Evolutionary conservation across 37 sponge, comb jelly and placozoan genomes (phyloP).

Genomic region (Geodia barretti): DNA sequence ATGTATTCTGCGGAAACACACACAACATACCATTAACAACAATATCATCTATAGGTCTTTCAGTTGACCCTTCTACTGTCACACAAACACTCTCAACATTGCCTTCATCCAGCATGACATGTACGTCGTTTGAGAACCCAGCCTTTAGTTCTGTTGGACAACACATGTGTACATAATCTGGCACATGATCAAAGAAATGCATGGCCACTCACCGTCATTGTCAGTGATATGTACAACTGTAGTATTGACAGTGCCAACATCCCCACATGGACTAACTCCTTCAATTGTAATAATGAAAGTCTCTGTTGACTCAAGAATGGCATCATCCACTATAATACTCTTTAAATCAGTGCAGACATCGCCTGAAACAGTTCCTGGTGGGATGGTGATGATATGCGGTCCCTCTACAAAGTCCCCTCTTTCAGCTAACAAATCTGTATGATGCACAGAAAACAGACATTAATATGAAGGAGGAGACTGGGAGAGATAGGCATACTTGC

Average conservation of each 20-base stretch:
- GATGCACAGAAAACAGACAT: too few species aligned
- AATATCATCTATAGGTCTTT: background rate
- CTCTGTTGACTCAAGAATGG: background rate
- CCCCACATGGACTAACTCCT: background rate
- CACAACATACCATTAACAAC: background rate
- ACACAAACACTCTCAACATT: background rate
- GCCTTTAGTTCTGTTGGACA: background rate
- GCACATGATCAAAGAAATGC: too few species aligned
- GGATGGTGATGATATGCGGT: background rate
- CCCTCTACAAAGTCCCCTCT: background rate
- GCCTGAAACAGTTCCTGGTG: background rate
- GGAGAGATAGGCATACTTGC: background rate
- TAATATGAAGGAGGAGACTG: too few species aligned
- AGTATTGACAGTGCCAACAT: background rate
- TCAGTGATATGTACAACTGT: background rate
- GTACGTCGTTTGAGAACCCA: background rate
- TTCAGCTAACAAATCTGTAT: background rate
- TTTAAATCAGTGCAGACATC: background rate
- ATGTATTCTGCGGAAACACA: too few species aligned
- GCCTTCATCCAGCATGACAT: background rate
- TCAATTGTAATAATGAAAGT: background rate
- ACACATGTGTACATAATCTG: too few species aligned
- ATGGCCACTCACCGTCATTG: background rate
- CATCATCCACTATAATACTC: background rate
- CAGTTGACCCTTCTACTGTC: background rate